Percentiles rank a stretch among this genome's conserved stretches.
Conservation (phyloP, 2,888 invertebrate genomes). For the Balanococcus diminutus region DNA sequence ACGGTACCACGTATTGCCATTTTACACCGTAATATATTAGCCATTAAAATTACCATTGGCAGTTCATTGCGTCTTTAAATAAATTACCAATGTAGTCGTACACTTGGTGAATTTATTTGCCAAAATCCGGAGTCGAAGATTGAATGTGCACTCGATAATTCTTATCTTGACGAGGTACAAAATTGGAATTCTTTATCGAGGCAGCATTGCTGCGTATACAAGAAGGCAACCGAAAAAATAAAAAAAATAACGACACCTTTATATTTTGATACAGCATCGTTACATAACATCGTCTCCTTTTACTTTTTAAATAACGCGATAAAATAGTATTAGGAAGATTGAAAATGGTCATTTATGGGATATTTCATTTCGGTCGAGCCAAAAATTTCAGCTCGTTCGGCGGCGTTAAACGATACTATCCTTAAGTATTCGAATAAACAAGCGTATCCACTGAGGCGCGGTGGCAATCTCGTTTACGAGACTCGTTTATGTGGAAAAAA, state of each 20-base stretch:
- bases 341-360: slow-evolving; percentile 5
- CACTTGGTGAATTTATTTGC: background rate
- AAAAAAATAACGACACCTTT: background rate
- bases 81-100: background rate
- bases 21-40: slow-evolving; percentile 21
- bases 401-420: background rate
- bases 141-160: background rate
- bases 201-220: background rate
- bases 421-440: slow-evolving; percentile 1
- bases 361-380: background rate
- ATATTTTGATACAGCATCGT: background rate
- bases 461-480: background rate
- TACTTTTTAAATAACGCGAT: slow-evolving; percentile 3
- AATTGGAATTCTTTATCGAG: slow-evolving; percentile 1
- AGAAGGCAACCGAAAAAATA: background rate
- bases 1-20: background rate
- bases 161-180: background rate
- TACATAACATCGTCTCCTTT: background rate
- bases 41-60: slow-evolving; percentile 38
- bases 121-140: background rate
- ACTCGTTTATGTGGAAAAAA: slow-evolving; percentile 10
- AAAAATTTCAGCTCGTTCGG: background rate
- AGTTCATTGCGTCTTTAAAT: slow-evolving; percentile 10
- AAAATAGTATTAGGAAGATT: slow-evolving; percentile 9
- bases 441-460: too few relatives aligned